Evolutionary conservation across 64 coral and sea anemone species (phyloP).

Genomic region (Actinia equina): DNA sequence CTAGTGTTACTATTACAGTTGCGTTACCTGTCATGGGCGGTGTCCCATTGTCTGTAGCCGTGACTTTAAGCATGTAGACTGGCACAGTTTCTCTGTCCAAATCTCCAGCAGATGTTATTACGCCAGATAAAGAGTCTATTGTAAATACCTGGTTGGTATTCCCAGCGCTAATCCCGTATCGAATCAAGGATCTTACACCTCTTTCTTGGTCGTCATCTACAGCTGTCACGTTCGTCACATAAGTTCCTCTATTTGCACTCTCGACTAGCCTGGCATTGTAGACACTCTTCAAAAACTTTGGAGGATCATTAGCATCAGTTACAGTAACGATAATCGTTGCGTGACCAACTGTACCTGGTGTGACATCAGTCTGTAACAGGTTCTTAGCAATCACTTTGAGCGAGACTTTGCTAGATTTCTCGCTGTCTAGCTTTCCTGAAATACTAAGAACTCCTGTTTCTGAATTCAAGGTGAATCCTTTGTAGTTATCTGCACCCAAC

Average conservation of each 20-base stretch:
- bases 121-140: slow-evolving; percentile 53
- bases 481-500: slow-evolving; percentile 41
- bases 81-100: slow-evolving; percentile 75
- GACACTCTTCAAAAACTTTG: slow-evolving; percentile 60
- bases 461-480: slow-evolving; percentile 64
- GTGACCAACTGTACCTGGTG: slow-evolving; percentile 58
- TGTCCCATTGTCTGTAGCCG: slow-evolving; percentile 61
- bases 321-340: slow-evolving; percentile 69
- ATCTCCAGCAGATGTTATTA: slow-evolving; percentile 37
- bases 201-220: slow-evolving; percentile 63
- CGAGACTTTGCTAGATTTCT: slow-evolving; percentile 52
- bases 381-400: slow-evolving; percentile 78
- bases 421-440: slow-evolving; percentile 71
- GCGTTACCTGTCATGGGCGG: slow-evolving; percentile 75
- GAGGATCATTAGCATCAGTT: slow-evolving; percentile 85
- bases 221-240: slow-evolving; percentile 68
- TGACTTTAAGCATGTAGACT: slow-evolving; percentile 54
- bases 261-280: slow-evolving; percentile 55
- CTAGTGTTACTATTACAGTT: slow-evolving; percentile 48
- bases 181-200: slow-evolving; percentile 5
- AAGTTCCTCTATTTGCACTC: slow-evolving; percentile 33
- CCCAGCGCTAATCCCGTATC: slow-evolving; percentile 60
- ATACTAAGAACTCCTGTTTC: slow-evolving; percentile 66
- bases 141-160: slow-evolving; percentile 61
- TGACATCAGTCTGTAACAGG: slow-evolving; percentile 58